Conservation (phyloP, 2,797 vertebrate genomes). For the Onychomys leucogaster region DNA sequence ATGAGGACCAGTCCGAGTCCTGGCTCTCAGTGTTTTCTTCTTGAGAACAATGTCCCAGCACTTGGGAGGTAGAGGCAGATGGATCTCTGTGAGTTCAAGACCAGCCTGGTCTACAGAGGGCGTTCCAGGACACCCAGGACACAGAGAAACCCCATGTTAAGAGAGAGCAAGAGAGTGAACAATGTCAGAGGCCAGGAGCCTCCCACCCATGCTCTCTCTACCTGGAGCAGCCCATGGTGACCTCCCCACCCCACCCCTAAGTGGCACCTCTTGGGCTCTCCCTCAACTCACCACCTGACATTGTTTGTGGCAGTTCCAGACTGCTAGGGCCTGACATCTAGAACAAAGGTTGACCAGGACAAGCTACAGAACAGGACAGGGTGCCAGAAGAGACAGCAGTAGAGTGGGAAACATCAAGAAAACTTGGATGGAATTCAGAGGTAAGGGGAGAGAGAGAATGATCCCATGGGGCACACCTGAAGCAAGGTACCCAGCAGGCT, state of each 20-base stretch:
- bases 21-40: background rate
- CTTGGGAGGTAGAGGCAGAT: too few relatives aligned
- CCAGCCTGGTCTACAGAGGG: too few relatives aligned
- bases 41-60: background rate
- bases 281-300: background rate
- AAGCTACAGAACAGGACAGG: too few relatives aligned
- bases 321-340: rapidly evolving
- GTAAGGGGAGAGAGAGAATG: too few relatives aligned
- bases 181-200: background rate
- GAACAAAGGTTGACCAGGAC: too few relatives aligned
- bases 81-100: too few relatives aligned
- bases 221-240: background rate
- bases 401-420: too few relatives aligned
- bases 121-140: too few relatives aligned
- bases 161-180: too few relatives aligned
- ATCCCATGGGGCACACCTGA: too few relatives aligned
- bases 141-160: too few relatives aligned
- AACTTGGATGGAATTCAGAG: background rate
- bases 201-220: rapidly evolving
- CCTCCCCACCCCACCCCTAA: background rate
- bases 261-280: background rate
- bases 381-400: background rate
- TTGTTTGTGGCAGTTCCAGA: background rate
- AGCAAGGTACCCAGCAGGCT: too few relatives aligned
- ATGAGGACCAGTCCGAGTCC: background rate